A percentile compares a stretch with the other conserved stretches of the same genome.
phyloP scores from a whole-genome alignment of 2,888 invertebrate genomes.

The Cylindroiulus punctatus region DNA sequence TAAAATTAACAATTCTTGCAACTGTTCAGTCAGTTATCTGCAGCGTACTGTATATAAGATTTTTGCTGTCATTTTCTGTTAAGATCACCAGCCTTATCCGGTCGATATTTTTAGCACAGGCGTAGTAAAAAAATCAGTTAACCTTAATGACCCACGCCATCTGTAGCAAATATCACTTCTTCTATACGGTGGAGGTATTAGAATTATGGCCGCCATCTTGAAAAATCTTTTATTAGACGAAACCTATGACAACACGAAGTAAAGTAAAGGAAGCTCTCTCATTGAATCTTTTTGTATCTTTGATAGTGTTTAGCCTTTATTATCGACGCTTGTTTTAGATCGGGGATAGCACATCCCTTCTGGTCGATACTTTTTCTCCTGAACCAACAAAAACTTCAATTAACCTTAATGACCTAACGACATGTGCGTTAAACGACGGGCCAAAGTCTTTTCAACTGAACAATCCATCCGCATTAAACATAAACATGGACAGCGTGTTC shows the following conservation, averaged over 20 bases:
- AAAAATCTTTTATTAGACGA: neutral
- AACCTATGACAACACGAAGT: no score
- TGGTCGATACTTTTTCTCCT: neutral
- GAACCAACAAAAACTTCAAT: neutral
- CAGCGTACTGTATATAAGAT: neutral
- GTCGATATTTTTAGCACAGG: neutral
- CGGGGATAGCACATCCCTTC: neutral
- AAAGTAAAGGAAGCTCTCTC: no score
- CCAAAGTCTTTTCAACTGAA: neutral
- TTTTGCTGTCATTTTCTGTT: neutral
- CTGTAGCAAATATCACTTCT: neutral
- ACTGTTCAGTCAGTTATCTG: neutral
- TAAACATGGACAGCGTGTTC: no score
- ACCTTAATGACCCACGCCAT: neutral
- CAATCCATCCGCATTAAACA: neutral
- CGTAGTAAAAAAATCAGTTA: neutral
- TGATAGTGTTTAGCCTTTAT: neutral
- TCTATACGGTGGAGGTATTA: neutral
- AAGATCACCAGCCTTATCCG: neutral
- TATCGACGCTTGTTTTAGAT: neutral
- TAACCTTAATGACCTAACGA: neutral
- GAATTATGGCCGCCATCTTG: neutral
- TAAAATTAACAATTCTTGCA: neutral
- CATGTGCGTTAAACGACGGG: neutral
- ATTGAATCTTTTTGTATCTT: no score